Evolutionary conservation across 1,140 invertebrate species (phyloP).

Genomic region (Hypsibius dujardini): DNA sequence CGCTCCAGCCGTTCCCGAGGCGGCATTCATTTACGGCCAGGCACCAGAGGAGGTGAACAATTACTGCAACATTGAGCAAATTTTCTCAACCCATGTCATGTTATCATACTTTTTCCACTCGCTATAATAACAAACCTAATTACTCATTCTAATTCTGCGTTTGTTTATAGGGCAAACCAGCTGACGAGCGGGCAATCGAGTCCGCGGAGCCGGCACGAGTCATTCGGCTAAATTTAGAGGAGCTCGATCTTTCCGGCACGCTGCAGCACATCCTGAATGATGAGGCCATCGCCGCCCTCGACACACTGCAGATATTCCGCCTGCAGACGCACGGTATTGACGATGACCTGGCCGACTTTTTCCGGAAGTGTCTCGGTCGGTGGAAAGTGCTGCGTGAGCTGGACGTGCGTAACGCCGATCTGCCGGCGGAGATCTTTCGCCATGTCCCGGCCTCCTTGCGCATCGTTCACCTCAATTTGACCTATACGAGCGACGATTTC

Average conservation of each 20-base stretch:
- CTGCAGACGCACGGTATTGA: slow-evolving; percentile 15
- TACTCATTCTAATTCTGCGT: too few species aligned
- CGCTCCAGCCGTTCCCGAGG: too few species aligned
- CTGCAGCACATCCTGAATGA: slow-evolving; percentile 11
- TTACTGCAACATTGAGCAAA: too few species aligned
- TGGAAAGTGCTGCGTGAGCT: not conserved
- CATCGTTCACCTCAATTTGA: slow-evolving; percentile 5
- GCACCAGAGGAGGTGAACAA: too few species aligned
- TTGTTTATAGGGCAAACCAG: too few species aligned
- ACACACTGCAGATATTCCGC: slow-evolving; percentile 14
- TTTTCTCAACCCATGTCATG: too few species aligned
- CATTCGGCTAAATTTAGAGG: slow-evolving; percentile 15
- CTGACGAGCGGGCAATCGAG: too few species aligned
- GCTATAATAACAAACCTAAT: too few species aligned
- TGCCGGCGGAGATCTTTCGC: not conserved
- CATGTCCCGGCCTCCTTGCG: slow-evolving; percentile 7
- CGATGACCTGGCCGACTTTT: not conserved
- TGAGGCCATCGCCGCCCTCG: not conserved
- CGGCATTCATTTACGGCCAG: too few species aligned
- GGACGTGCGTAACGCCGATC: not conserved
- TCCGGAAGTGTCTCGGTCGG: not conserved
- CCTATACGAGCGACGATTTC: not conserved
- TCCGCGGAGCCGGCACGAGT: not conserved
- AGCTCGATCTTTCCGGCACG: slow-evolving; percentile 2
- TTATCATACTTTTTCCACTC: too few species aligned